phyloP scores from a whole-genome alignment of 1,140 invertebrate species.

The Riptortus pedestris region DNA sequence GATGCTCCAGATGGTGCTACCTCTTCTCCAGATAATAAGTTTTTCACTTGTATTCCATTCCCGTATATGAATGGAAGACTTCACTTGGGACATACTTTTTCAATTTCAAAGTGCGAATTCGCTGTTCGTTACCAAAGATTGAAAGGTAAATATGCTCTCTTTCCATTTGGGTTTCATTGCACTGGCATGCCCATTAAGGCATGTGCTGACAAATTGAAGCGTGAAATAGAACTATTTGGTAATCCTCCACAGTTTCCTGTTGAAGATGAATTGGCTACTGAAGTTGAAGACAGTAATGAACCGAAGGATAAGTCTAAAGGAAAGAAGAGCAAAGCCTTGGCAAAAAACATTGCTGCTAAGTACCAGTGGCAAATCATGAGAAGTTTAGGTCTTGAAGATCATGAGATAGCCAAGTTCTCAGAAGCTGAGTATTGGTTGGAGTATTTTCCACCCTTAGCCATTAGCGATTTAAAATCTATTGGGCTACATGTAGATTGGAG shows the following conservation, averaged over 20 bases:
- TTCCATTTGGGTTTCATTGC: slow-evolving; percentile 98
- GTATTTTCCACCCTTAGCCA: slow-evolving; percentile 88
- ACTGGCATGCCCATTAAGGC: slow-evolving; percentile 96
- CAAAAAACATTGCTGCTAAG: slow-evolving; percentile 79
- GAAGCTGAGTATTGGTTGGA: slow-evolving; percentile 85
- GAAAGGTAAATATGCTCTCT: slow-evolving; percentile 82
- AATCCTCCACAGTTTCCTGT: slow-evolving; percentile 85
- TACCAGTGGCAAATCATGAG: slow-evolving; percentile 99
- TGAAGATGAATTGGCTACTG: slow-evolving; percentile 41
- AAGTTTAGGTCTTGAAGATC: slow-evolving; percentile 75
- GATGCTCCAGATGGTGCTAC: slow-evolving; percentile 54
- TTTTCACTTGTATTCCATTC: slow-evolving; percentile 90
- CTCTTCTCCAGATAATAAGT: slow-evolving; percentile 60
- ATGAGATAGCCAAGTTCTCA: slow-evolving; percentile 89
- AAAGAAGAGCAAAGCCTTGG: slow-evolving; percentile 96
- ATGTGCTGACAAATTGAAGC: slow-evolving; percentile 93
- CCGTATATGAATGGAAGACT: slow-evolving; percentile 99
- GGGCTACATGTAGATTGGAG: slow-evolving; percentile 94
- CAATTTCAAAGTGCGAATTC: slow-evolving; percentile 96
- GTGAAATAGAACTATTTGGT: slow-evolving; percentile 87
- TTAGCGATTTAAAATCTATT: slow-evolving; percentile 76
- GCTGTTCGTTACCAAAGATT: slow-evolving; percentile 79
- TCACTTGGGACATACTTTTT: slow-evolving; percentile 96
- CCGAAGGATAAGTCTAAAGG: slow-evolving; percentile 93
- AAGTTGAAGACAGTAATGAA: slow-evolving; percentile 38